Base-by-base conservation (phyloP, 2,113 vertebrate genomes). In the Hassar affinis region DNA sequence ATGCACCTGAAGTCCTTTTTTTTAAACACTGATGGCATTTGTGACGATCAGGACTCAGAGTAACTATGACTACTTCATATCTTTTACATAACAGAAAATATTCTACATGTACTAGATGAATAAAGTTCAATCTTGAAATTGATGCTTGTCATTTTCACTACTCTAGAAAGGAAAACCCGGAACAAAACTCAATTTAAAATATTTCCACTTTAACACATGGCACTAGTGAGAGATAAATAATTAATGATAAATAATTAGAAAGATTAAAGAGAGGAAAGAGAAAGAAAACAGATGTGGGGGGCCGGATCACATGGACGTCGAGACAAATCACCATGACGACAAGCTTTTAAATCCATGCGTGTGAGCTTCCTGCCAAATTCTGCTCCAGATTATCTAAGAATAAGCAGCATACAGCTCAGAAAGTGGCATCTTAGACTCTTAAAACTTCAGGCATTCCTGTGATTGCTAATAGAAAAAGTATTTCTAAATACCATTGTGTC, bases 301-400 rank as follows among this genome's bases (percentile, higher is more conserved):
- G 87, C 87, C 90, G 91, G 93, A 92, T 92, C 90, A 89, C 89
- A 87, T 84, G 85, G 89, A 91, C 91, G 90, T 86, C 91, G 91
- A 91, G 92, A 92, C 89, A 91, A 87, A 91, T 94, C 92, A 92
- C 93, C 92, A 94, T 94, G 93, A 93, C 91, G 93, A 94, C 92
- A 88, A 45, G 85, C 83, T 84, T 90, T 89, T 84, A 86, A 89
- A 64, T 79, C 86, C 84, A 88, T 86, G 86, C 89, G 88, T 91
- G 85, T 81, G 69, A 86, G 85, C 84, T 76, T 88, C 88, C 89
- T 79, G 87, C 87, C 86, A 87, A 87, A 89, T 81, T 79, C 88
- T 47, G 86, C 57, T 89, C 83, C 85, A 85, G 86, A 88, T 89
- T 89, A 88, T 86, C 57, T 64, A 85, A 85, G 86, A 86, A 86